phyloP scores from a whole-genome alignment of 2,888 invertebrate species.

The Halictus ligatus region DNA sequence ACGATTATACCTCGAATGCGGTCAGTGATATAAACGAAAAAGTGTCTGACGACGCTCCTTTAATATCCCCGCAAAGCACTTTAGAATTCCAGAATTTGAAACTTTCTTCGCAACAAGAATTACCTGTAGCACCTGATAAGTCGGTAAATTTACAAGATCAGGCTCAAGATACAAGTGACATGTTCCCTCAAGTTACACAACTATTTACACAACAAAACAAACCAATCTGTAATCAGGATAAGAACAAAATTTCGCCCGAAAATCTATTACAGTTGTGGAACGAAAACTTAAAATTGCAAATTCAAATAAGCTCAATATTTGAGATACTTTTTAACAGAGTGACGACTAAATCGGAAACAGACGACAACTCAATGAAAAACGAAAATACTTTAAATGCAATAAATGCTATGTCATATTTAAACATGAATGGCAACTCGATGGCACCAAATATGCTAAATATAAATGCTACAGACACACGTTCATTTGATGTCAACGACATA shows the following conservation, averaged over 20 bases:
- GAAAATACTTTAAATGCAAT: constrained; percentile 4
- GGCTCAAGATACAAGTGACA: background rate
- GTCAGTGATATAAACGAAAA: background rate
- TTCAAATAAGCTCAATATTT: constrained; percentile 28
- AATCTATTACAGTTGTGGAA: constrained; percentile 40
- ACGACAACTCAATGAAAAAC: background rate
- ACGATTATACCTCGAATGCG: background rate
- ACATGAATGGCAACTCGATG: background rate
- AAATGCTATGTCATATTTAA: background rate
- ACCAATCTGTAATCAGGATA: background rate
- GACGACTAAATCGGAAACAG: background rate
- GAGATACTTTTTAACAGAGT: constrained; percentile 26
- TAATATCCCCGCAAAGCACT: constrained; percentile 46
- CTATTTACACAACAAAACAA: background rate
- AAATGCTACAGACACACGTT: background rate
- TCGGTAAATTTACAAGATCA: constrained; percentile 10
- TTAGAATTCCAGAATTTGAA: constrained; percentile 7
- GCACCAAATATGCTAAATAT: background rate
- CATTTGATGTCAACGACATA: background rate
- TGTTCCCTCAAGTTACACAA: background rate
- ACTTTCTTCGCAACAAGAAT: constrained; percentile 8
- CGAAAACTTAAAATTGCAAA: constrained; percentile 48
- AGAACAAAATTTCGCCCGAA: background rate
- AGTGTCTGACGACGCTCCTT: constrained; percentile 9
- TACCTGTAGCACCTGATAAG: background rate